Percentiles rank a stretch among this genome's conserved stretches.
Conservation (phyloP, 92 coral and sea anemone species). For the Umimayanthus chanpuru region DNA sequence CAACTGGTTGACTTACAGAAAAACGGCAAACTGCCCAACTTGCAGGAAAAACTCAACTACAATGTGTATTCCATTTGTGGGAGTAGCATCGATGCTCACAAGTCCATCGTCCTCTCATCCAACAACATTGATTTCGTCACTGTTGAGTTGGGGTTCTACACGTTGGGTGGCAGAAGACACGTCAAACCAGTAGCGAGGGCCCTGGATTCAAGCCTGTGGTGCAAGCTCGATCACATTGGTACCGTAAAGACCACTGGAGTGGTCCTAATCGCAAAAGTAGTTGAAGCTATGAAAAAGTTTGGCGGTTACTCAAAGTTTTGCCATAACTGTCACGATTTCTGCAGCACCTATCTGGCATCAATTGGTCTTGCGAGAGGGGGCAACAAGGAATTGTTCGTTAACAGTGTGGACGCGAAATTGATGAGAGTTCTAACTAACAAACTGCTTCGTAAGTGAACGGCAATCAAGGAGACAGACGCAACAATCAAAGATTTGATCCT, state of each 20-base stretch:
- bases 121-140: slow-evolving; percentile 53
- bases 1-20: slow-evolving; percentile 24
- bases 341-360: slow-evolving; percentile 58
- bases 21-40: slow-evolving; percentile 46
- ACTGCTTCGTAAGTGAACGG: neutral
- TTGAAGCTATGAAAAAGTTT: slow-evolving; percentile 59
- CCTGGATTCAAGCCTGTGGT: neutral
- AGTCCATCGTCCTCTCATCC: slow-evolving; percentile 64
- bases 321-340: slow-evolving; percentile 66
- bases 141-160: slow-evolving; percentile 62
- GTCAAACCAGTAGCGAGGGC: slow-evolving; percentile 48
- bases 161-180: slow-evolving; percentile 39
- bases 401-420: neutral
- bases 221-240: slow-evolving; percentile 54
- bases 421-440: neutral
- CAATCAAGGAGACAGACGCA: neutral
- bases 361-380: slow-evolving; percentile 53
- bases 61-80: slow-evolving; percentile 59
- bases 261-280: slow-evolving; percentile 46
- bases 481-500: neutral
- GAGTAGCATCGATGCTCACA: slow-evolving; percentile 59
- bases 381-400: slow-evolving; percentile 45
- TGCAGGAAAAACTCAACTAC: slow-evolving; percentile 27
- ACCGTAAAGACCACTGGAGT: slow-evolving; percentile 24
- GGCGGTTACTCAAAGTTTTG: slow-evolving; percentile 67